A percentile compares a stretch with the other conserved stretches of the same genome.
phyloP scores from a whole-genome alignment of 2,797 vertebrate genomes.

The Dicrostonyx torquatus region DNA sequence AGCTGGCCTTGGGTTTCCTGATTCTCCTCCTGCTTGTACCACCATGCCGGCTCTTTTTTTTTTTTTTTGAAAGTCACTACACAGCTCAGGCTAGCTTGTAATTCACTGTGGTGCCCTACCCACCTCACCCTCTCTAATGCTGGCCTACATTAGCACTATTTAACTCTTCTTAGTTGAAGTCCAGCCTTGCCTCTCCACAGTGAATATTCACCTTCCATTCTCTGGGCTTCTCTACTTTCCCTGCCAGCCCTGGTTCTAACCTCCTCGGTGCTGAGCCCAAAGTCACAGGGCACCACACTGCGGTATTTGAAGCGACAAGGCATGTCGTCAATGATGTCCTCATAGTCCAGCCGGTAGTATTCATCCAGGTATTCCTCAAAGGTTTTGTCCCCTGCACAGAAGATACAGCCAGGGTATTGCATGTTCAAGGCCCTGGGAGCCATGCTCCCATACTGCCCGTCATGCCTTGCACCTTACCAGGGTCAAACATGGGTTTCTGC shows the following conservation, averaged over 20 bases:
- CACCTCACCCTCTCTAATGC: background rate
- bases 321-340: conserved; percentile 93
- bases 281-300: conserved; percentile 92
- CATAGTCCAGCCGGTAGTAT: conserved; percentile 93
- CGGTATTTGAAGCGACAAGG: conserved; percentile 95
- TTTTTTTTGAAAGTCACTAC: background rate
- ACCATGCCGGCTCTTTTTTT: background rate
- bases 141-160: background rate
- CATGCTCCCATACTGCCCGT: background rate
- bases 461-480: conserved; percentile 85
- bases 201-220: no score
- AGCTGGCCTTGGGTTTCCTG: background rate
- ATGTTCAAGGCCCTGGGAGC: accelerated
- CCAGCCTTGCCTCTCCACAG: background rate
- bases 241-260: conserved; percentile 73
- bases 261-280: conserved; percentile 92
- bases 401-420: background rate
- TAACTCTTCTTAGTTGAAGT: background rate
- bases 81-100: background rate
- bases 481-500: conserved; percentile 91
- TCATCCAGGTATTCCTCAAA: conserved; percentile 95
- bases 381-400: conserved; percentile 88
- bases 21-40: background rate
- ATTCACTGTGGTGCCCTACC: no score
- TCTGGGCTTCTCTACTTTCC: background rate